Conservation (phyloP, 2,888 invertebrate species). For the Pycnomerus fuliginosus region DNA sequence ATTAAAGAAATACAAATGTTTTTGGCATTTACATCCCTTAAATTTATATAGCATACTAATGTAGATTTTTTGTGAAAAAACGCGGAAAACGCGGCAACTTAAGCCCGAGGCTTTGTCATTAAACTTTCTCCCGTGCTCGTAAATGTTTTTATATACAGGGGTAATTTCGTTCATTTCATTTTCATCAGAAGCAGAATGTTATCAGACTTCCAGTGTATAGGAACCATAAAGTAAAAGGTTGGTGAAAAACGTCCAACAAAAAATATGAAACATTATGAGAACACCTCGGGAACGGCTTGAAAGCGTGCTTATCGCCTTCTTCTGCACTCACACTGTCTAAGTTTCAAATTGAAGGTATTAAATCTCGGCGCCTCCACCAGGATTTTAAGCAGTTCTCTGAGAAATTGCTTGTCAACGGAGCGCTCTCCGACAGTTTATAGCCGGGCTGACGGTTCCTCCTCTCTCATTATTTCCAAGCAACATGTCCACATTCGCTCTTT, state of each 20-base stretch:
- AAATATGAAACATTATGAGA: slow-evolving; percentile 34
- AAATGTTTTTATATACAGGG: slow-evolving; percentile 1
- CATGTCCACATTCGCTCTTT: too few species aligned
- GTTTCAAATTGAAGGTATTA: slow-evolving; percentile 42
- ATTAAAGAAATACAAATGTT: too few species aligned
- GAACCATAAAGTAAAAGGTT: slow-evolving; percentile 26
- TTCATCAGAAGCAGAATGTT: slow-evolving; percentile 8
- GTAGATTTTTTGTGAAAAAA: too few species aligned
- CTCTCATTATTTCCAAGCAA: too few species aligned
- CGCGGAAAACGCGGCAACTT: background rate
- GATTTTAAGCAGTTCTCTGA: slow-evolving; percentile 37
- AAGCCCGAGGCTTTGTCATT: background rate
- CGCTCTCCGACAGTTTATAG: slow-evolving; percentile 30
- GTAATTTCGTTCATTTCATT: slow-evolving; percentile 15
- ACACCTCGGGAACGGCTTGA: slow-evolving; percentile 28
- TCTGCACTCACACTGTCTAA: slow-evolving; percentile 28
- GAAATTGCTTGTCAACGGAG: slow-evolving; percentile 40
- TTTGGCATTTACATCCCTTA: too few species aligned
- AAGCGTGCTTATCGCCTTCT: slow-evolving; percentile 34
- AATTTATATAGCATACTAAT: too few species aligned
- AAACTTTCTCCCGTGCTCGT: slow-evolving; percentile 1
- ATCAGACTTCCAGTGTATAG: slow-evolving; percentile 12
- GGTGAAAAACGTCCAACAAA: slow-evolving; percentile 20
- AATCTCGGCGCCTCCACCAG: slow-evolving; percentile 35
- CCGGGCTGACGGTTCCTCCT: too few species aligned